Percentiles rank a stretch among this genome's conserved stretches.
phyloP scores from a whole-genome alignment of 2,888 invertebrate species.

The Melipona beecheii region DNA sequence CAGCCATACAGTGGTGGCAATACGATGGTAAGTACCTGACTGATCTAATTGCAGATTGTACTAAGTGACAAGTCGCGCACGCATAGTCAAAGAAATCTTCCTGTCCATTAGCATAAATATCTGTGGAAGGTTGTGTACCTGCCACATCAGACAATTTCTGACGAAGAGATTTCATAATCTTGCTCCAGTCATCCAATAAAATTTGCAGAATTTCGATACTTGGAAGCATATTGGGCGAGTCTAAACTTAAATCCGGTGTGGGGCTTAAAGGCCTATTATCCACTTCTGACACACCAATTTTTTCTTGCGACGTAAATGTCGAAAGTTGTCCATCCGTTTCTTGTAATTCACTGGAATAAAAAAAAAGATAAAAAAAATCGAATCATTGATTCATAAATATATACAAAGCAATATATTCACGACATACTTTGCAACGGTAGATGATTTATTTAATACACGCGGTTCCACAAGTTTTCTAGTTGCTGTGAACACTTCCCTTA shows the following conservation, averaged over 20 bases:
- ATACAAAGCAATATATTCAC: background rate
- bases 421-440: constrained; percentile 58
- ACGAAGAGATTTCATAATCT: constrained; percentile 66
- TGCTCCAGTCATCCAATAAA: constrained; percentile 76
- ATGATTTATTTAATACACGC: constrained; percentile 65
- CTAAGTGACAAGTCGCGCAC: constrained; percentile 49
- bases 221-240: constrained; percentile 66
- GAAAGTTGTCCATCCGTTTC: constrained; percentile 70
- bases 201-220: constrained; percentile 74
- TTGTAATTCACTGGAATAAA: constrained; percentile 65
- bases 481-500: constrained; percentile 74
- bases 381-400: background rate
- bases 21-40: constrained; percentile 44
- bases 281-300: constrained; percentile 47
- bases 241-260: constrained; percentile 64
- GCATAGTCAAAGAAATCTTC: constrained; percentile 55
- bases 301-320: constrained; percentile 56
- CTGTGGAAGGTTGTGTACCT: constrained; percentile 69
- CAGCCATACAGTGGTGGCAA: background rate
- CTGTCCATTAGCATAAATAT: constrained; percentile 61
- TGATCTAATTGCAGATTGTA: constrained; percentile 59
- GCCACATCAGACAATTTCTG: constrained; percentile 75
- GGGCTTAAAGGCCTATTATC: constrained; percentile 68
- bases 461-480: constrained; percentile 69
- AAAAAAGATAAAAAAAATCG: background rate